Percentiles rank a stretch among this genome's conserved stretches.
Evolutionary conservation across 2,797 vertebrate species (phyloP).

Genomic region (Phylloscopus collybita): DNA sequence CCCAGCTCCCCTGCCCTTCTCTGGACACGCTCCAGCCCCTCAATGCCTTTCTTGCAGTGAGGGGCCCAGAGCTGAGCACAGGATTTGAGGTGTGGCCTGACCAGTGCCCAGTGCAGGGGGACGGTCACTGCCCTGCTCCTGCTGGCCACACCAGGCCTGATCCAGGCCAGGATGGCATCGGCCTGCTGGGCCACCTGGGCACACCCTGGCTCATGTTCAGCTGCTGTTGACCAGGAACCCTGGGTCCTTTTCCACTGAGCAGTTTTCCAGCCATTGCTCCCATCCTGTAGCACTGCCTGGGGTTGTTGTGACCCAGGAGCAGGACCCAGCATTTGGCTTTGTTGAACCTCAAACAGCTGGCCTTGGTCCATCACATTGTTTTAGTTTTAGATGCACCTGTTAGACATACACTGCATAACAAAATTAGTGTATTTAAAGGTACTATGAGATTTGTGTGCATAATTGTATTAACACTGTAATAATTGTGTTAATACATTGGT

Average conservation of each 20-base stretch:
- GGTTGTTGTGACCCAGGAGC: not conserved
- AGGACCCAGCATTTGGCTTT: not conserved
- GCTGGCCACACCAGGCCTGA: not conserved
- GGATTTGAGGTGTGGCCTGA: not conserved
- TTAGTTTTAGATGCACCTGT: not conserved
- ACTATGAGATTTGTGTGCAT: not conserved
- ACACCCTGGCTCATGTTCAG: not conserved
- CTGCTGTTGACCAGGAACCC: rapidly evolving
- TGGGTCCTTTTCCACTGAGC: rapidly evolving
- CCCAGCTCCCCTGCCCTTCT: not conserved
- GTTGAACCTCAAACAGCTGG: not conserved
- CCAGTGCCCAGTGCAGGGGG: rapidly evolving
- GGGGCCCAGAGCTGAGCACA: not conserved
- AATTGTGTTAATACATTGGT: not conserved
- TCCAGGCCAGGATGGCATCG: not conserved
- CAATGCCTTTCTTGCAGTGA: not conserved
- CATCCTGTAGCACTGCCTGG: rapidly evolving
- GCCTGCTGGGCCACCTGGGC: not conserved
- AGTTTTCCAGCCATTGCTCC: not conserved
- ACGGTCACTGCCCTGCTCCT: not conserved
- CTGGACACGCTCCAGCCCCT: not conserved
- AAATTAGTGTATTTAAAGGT: not conserved
- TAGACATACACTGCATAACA: not conserved
- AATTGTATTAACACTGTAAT: not conserved
- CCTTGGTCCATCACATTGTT: not conserved